Percentiles rank a stretch among this genome's conserved stretches.
These are phyloP conservation scores for Vannuccia rotundouncinata DNA, from an alignment of 2,888 invertebrate genomes.

Conservation along the genomic window DNA sequence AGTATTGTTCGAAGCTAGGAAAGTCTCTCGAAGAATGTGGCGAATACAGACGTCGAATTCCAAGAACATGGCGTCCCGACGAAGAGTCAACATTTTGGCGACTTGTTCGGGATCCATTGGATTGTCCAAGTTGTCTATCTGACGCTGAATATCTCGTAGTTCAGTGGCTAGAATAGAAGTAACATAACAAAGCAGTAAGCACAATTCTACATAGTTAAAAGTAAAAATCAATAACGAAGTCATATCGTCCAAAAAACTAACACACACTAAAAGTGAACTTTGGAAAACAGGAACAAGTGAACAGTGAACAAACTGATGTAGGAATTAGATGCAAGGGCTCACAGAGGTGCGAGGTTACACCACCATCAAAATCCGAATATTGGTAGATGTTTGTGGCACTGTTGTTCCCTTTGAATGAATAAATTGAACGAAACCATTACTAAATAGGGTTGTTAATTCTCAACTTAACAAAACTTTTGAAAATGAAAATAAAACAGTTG, in stretches of 20 bases:
- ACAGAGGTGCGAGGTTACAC: conserved; percentile 25
- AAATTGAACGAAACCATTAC: neutral
- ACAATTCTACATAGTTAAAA: no score
- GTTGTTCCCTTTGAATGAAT: neutral
- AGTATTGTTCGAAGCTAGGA: conserved; percentile 51
- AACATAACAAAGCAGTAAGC: no score
- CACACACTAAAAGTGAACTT: no score
- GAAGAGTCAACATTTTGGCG: conserved; percentile 47
- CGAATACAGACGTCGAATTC: conserved; percentile 54
- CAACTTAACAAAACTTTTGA: neutral
- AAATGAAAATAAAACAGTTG: neutral
- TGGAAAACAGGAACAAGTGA: no score
- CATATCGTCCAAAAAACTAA: no score
- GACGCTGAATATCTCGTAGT: conserved; percentile 53
- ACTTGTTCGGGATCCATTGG: conserved; percentile 47
- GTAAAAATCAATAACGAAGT: no score
- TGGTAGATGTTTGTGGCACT: neutral
- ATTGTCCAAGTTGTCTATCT: conserved; percentile 48
- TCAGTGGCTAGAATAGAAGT: conserved; percentile 55
- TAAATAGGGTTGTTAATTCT: neutral
- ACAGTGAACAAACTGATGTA: no score
- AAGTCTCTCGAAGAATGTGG: conserved; percentile 52
- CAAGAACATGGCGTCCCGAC: conserved; percentile 54
- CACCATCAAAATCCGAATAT: conserved; percentile 7
- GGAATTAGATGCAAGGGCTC: no score